Conservation (phyloP, 2,888 invertebrate genomes). For the Synanthedon tipuliformis region DNA sequence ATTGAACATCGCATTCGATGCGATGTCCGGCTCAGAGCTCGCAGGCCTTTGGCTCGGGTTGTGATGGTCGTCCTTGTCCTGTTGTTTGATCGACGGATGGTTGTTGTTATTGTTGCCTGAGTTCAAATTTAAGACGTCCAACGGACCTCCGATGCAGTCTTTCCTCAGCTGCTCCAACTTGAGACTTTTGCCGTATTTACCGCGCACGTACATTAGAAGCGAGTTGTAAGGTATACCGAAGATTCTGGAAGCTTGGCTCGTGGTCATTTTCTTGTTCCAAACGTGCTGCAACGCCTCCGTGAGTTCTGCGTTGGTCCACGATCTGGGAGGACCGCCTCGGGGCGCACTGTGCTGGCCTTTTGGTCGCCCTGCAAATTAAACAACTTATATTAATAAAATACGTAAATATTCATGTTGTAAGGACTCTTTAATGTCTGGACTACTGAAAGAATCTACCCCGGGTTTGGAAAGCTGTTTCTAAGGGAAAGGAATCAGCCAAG, state of each 20-base stretch:
- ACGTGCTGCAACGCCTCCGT: conserved; percentile 92
- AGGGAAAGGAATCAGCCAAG: too few relatives aligned
- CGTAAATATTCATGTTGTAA: neutral
- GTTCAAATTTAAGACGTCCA: conserved; percentile 76
- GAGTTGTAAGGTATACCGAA: conserved; percentile 96
- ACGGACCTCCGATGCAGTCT: conserved; percentile 87
- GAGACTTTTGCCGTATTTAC: conserved; percentile 92
- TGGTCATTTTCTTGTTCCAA: conserved; percentile 97
- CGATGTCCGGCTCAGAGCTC: conserved; percentile 75
- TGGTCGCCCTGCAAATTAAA: conserved; percentile 75
- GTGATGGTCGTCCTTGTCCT: conserved; percentile 67
- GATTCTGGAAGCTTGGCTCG: conserved; percentile 89
- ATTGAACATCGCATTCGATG: conserved; percentile 78
- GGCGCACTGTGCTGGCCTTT: conserved; percentile 94
- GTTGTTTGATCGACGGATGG: conserved; percentile 61
- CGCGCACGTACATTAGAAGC: conserved; percentile 90
- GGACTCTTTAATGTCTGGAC: neutral
- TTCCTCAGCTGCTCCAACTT: conserved; percentile 89
- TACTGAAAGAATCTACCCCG: conserved; percentile 8
- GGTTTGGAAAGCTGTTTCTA: neutral
- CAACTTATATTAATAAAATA: neutral
- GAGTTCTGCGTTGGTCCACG: conserved; percentile 92
- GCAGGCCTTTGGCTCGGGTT: conserved; percentile 69
- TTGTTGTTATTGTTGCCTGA: conserved; percentile 72
- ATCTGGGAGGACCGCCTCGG: conserved; percentile 88